Evolutionary conservation across 2,888 invertebrate genomes (phyloP), one percentile per base, ranked within the genome.

Genomic region (Oscheius sp.): DNA sequence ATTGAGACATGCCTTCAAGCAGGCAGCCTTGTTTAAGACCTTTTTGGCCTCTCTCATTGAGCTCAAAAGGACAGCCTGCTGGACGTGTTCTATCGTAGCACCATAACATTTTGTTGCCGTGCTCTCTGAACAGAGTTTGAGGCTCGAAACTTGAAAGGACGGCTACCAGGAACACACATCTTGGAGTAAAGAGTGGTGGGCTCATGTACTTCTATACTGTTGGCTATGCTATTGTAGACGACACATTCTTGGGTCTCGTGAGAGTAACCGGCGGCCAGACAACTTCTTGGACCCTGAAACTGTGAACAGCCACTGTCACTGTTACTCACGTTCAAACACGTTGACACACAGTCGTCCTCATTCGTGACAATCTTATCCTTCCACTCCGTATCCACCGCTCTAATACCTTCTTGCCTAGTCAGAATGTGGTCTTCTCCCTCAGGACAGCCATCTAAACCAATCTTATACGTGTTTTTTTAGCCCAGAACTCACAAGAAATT

Each of bases 321-420:
- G 21, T 21, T 21, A 21, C 11, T 48, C 55, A 55, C 68, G 21
- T 29, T 55, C 2, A 72, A 35, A 59, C 71, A 72, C n/a, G 71
- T 60, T 1, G 60, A 72, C 9, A 72, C 71, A 59, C 71, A 72
- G 71, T 72, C 71, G 21, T 72, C 71, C 48, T 72, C 71, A 33
- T 68, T 68, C 1, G 68, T 68, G 2, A 35, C 53, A 35, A 53
- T 37, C 42, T 68, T 68, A 1, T 68, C 55, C 37, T 33, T 68
- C n/a, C 53, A 55, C n/a, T 68, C 33, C 5, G 33, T 33, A 37
- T 55, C 32, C 13, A 68, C 57, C 10, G 50, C 50, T 10, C 68
- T 29, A 13, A 68, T 33, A 13, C 68, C 68, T 55, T 68, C 68
- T 55, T 55, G 55, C 35, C 68, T 10, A 35, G 68, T 55, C 29